Conservation (phyloP, 2,113 vertebrate species). For the Serilophus lunatus region DNA sequence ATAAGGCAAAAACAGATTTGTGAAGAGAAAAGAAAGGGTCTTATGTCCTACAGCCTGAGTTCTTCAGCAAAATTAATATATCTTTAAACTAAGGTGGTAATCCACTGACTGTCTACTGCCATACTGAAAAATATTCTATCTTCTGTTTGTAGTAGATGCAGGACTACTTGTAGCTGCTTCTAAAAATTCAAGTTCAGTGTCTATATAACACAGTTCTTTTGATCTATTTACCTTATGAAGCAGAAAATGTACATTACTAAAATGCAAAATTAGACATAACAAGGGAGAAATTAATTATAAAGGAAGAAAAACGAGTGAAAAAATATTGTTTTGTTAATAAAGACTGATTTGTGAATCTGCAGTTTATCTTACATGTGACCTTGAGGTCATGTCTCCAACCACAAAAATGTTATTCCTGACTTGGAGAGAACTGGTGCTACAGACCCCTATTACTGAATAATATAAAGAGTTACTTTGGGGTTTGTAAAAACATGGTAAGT, state of each 20-base stretch:
- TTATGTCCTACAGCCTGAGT: background rate
- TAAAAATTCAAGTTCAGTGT: background rate
- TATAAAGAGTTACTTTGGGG: background rate
- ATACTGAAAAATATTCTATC: background rate
- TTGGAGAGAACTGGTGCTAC: background rate
- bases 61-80: background rate
- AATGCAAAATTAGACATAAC: background rate
- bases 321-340: background rate
- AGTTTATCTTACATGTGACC: background rate
- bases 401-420: background rate
- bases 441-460: background rate
- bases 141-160: background rate
- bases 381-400: background rate
- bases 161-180: background rate
- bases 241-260: background rate
- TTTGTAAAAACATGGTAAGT: background rate
- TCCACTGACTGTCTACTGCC: background rate
- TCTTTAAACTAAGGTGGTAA: background rate
- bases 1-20: background rate
- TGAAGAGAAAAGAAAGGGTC: background rate
- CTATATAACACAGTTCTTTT: background rate
- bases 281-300: background rate
- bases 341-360: background rate
- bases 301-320: background rate
- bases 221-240: background rate